Percentiles rank a stretch among this genome's conserved stretches.
These are phyloP conservation scores for Nothura maculosa DNA, from an alignment of 2,797 vertebrate genomes.

Conservation along the genomic window DNA sequence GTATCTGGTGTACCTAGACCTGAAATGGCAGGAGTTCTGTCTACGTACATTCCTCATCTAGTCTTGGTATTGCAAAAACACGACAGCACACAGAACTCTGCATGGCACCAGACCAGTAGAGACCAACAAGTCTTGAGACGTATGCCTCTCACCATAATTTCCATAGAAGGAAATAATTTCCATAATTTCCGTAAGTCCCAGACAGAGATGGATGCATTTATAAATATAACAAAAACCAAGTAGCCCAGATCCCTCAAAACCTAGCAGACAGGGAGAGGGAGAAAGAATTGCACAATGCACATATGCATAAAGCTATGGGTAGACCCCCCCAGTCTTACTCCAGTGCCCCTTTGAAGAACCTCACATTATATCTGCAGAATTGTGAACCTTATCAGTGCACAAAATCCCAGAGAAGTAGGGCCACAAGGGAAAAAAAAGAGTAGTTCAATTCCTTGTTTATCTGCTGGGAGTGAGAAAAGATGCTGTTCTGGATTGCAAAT, in stretches of 20 bases:
- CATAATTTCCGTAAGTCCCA: not conserved
- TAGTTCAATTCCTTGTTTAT: not conserved
- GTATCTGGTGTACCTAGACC: not conserved
- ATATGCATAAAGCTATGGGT: not conserved
- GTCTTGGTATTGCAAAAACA: not conserved
- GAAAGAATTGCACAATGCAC: not conserved
- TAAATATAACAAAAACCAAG: not conserved
- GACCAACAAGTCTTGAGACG: not conserved
- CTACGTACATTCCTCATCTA: not conserved
- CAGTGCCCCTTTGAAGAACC: not conserved
- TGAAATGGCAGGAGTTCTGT: not conserved
- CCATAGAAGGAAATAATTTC: not conserved
- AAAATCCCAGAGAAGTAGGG: not conserved
- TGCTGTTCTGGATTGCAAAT: not conserved
- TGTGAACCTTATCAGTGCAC: fast-evolving
- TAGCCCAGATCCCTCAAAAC: not conserved
- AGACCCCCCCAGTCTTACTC: not conserved
- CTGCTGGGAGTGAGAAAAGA: not conserved
- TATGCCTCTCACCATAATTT: not conserved
- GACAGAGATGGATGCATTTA: not conserved
- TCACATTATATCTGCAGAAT: not conserved
- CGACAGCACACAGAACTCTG: not conserved
- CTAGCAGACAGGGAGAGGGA: not conserved
- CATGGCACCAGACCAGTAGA: not conserved
- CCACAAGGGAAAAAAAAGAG: not conserved